phyloP scores from a whole-genome alignment of 2,797 vertebrate species.

The Semotilus atromaculatus region DNA sequence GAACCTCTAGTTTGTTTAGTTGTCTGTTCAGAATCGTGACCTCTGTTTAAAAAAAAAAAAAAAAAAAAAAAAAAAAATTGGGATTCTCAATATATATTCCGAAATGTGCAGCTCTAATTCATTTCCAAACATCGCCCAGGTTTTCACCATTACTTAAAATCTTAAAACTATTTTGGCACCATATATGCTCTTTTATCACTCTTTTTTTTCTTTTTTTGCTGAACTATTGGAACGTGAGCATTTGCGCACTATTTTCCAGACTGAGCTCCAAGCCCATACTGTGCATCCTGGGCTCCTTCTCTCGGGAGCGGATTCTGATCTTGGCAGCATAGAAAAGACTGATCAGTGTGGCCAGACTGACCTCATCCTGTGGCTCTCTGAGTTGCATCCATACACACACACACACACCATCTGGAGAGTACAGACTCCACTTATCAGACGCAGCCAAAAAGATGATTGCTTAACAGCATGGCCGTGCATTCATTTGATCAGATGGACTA shows the following conservation, averaged over 20 bases:
- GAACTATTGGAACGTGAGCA: conserved; percentile 39
- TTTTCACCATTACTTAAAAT: neutral
- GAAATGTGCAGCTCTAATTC: neutral
- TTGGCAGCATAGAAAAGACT: conserved; percentile 52
- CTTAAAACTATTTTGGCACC: neutral
- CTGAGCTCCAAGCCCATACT: conserved; percentile 52
- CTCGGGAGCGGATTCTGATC: conserved; percentile 59
- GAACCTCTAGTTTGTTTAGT: neutral
- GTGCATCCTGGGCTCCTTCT: conserved; percentile 50
- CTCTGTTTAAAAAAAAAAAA: neutral
- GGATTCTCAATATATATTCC: neutral
- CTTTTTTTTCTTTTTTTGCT: neutral
- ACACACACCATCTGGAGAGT: conserved; percentile 67
- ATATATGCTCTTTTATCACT: neutral
- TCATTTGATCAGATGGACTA: conserved; percentile 66
- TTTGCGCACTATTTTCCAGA: conserved; percentile 61
- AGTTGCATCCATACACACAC: conserved; percentile 35
- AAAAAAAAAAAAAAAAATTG: neutral
- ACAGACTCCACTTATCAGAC: conserved; percentile 55
- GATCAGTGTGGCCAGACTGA: conserved; percentile 53
- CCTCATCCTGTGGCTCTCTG: conserved; percentile 59
- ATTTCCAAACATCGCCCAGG: neutral
- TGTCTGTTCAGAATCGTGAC: neutral
- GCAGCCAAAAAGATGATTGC: conserved; percentile 70
- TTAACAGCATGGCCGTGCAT: conserved; percentile 66